Conservation (phyloP, 2,113 vertebrate species). For the Xenus cinereus region DNA sequence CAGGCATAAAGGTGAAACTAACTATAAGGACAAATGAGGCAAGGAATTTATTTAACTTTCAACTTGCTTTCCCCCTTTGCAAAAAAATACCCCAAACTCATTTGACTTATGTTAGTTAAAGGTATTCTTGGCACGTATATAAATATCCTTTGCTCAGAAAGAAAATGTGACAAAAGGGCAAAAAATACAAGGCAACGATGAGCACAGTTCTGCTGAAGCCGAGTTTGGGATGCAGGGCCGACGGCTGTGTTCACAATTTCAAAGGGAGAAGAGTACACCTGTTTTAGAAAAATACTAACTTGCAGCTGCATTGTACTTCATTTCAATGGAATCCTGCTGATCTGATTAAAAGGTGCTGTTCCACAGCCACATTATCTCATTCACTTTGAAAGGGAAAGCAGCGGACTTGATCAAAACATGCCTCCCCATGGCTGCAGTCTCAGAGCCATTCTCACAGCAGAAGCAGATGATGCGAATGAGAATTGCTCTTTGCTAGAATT, state of each 20-base stretch:
- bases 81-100: neutral
- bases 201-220: neutral
- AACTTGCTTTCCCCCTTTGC: neutral
- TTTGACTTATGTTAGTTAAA: neutral
- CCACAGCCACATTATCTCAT: conserved; percentile 37
- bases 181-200: neutral
- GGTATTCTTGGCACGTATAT: neutral
- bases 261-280: conserved; percentile 10
- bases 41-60: neutral
- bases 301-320: conserved; percentile 25
- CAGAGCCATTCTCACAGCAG: conserved; percentile 32
- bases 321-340: conserved; percentile 39
- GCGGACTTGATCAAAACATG: conserved; percentile 60
- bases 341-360: conserved; percentile 61
- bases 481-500: conserved; percentile 45
- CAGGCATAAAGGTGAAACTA: neutral
- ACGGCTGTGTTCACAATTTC: neutral
- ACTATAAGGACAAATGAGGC: neutral
- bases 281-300: conserved; percentile 37
- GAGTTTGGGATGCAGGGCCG: neutral
- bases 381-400: conserved; percentile 62
- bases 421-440: conserved; percentile 30
- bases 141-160: neutral
- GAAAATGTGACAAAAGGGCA: neutral
- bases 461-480: conserved; percentile 39